phyloP scores from a whole-genome alignment of 2,888 invertebrate genomes.

The Gibbula magus region DNA sequence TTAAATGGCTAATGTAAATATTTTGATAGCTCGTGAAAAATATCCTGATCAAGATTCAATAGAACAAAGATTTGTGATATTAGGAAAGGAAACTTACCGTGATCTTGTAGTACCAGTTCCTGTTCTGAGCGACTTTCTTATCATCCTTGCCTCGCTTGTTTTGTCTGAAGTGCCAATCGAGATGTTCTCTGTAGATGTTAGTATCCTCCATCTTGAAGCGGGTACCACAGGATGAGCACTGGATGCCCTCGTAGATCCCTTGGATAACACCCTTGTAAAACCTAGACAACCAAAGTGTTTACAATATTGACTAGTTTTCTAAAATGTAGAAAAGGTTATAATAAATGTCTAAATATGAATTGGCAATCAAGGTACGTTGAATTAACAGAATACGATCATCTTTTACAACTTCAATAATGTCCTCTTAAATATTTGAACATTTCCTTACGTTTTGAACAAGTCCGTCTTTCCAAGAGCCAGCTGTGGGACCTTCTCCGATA shows the following conservation, averaged over 20 bases:
- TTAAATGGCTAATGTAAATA: too few relatives aligned
- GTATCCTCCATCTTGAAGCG: slow-evolving; percentile 89
- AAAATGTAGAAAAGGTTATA: too few relatives aligned
- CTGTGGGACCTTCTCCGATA: slow-evolving; percentile 62
- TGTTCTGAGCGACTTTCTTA: slow-evolving; percentile 84
- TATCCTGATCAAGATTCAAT: too few relatives aligned
- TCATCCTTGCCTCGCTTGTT: slow-evolving; percentile 92
- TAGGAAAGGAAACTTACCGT: slow-evolving; percentile 64
- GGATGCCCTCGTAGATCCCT: slow-evolving; percentile 87
- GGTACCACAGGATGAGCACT: slow-evolving; percentile 96
- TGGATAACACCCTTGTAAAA: slow-evolving; percentile 84
- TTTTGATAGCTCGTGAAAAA: too few relatives aligned
- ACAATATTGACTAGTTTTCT: slow-evolving; percentile 35
- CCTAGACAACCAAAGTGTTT: slow-evolving; percentile 74
- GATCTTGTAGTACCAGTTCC: slow-evolving; percentile 92
- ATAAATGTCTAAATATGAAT: too few relatives aligned
- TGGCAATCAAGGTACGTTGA: too few relatives aligned
- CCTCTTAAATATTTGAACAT: too few relatives aligned
- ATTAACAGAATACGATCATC: too few relatives aligned
- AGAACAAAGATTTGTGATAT: too few relatives aligned
- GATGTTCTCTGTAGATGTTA: slow-evolving; percentile 90
- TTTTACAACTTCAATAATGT: too few relatives aligned
- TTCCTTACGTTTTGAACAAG: slow-evolving; percentile 66
- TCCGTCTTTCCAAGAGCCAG: slow-evolving; percentile 61
- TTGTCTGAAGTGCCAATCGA: slow-evolving; percentile 97